Conservation (phyloP, 2,797 vertebrate species). For the Simalia tracyae region DNA sequence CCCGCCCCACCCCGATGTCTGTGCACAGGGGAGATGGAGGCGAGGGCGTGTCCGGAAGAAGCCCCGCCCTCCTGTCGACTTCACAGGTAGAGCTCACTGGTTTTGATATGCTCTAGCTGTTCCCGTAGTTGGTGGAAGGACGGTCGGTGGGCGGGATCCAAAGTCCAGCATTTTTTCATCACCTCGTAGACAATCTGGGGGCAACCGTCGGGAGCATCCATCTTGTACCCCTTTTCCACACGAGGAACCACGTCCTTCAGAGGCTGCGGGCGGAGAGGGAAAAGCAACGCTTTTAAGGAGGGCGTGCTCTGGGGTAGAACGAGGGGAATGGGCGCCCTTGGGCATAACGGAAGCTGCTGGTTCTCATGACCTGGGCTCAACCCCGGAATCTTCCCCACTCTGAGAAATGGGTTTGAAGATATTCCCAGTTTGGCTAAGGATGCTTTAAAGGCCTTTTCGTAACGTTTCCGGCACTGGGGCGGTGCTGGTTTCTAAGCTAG, state of each 20-base stretch:
- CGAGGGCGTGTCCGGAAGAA: slow-evolving; percentile 22
- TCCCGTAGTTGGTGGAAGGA: slow-evolving; percentile 92
- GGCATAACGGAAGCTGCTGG: too few species aligned
- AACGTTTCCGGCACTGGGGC: background rate
- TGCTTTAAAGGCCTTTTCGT: too few species aligned
- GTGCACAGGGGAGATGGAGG: slow-evolving; percentile 32
- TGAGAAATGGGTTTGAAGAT: too few species aligned
- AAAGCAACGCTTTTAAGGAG: background rate
- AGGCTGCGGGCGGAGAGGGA: slow-evolving; percentile 70
- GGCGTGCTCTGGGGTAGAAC: too few species aligned
- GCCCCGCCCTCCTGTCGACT: slow-evolving; percentile 18
- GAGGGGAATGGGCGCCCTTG: too few species aligned
- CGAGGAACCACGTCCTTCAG: slow-evolving; percentile 94
- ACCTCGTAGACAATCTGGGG: slow-evolving; percentile 88
- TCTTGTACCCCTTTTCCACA: slow-evolving; percentile 97
- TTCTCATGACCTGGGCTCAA: too few species aligned
- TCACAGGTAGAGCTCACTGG: slow-evolving; percentile 93
- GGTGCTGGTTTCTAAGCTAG: background rate
- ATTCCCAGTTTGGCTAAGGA: too few species aligned
- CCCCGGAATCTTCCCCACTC: too few species aligned
- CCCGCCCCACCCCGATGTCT: background rate
- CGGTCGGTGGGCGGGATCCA: slow-evolving; percentile 84
- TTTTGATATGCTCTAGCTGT: slow-evolving; percentile 93
- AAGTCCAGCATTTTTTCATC: slow-evolving; percentile 98
- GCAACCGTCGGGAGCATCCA: slow-evolving; percentile 94